Conservation (phyloP, 30 jellyfish, hydroid and myxozoan species). For the Cassiopea xamachana region DNA sequence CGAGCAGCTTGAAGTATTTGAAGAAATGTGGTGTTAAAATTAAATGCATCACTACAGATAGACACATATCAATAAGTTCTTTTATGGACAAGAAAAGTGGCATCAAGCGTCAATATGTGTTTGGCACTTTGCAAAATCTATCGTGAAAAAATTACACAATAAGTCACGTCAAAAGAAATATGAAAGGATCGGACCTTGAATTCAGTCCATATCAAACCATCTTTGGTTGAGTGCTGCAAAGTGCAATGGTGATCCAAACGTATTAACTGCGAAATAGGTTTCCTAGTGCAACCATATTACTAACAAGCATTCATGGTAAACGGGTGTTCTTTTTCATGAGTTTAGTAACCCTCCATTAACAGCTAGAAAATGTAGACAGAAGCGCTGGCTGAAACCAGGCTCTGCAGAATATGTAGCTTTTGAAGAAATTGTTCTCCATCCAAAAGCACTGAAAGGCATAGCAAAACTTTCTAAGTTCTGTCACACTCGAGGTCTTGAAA, state of each 20-base stretch:
- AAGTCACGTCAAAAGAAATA: slow-evolving; percentile 18
- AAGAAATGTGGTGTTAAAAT: background rate
- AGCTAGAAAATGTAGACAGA: slow-evolving; percentile 6
- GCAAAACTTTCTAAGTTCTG: slow-evolving; percentile 34
- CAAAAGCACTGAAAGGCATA: background rate
- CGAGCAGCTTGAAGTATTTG: background rate
- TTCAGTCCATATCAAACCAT: slow-evolving; percentile 60
- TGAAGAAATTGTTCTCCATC: slow-evolving; percentile 33
- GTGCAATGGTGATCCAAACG: slow-evolving; percentile 29
- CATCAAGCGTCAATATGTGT: slow-evolving; percentile 44
- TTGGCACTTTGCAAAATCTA: slow-evolving; percentile 50
- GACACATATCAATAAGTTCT: slow-evolving; percentile 33
- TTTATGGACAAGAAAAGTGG: slow-evolving; percentile 31
- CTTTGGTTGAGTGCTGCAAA: slow-evolving; percentile 59
- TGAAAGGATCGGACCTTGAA: slow-evolving; percentile 15
- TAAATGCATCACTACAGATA: slow-evolving; percentile 44
- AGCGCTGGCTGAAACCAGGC: slow-evolving; percentile 24
- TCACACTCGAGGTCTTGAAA: slow-evolving; percentile 69
- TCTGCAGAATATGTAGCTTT: slow-evolving; percentile 51
- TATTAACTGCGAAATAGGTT: slow-evolving; percentile 41
- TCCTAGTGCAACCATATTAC: slow-evolving; percentile 25
- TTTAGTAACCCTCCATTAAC: slow-evolving; percentile 40
- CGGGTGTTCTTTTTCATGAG: background rate
- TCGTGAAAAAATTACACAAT: slow-evolving; percentile 24
- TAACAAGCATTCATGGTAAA: slow-evolving; percentile 51